phyloP scores from a whole-genome alignment of 2,888 invertebrate genomes.

The Latrodectus hesperus region DNA sequence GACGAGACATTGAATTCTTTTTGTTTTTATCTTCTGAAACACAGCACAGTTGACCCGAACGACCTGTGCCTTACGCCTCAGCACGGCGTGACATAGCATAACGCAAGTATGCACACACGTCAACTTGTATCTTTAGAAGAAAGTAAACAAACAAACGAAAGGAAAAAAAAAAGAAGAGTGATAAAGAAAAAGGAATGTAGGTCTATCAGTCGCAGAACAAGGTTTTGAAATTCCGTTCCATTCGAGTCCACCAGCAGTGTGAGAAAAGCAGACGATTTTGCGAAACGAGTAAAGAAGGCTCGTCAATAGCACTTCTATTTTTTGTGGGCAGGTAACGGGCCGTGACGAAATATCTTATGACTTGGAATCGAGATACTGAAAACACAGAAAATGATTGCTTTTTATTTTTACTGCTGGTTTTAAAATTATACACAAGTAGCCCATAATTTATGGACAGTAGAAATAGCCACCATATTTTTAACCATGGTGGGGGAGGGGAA shows the following conservation, averaged over 20 bases:
- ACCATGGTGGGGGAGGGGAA: too few relatives aligned
- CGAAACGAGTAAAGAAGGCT: slow-evolving; percentile 14
- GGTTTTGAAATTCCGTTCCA: slow-evolving; percentile 37
- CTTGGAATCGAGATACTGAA: slow-evolving; percentile 11
- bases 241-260: slow-evolving; percentile 27
- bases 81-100: too few relatives aligned
- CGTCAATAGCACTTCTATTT: slow-evolving; percentile 26
- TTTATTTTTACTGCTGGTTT: background rate
- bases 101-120: too few relatives aligned
- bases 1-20: too few relatives aligned
- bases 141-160: too few relatives aligned
- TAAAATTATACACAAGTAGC: too few relatives aligned
- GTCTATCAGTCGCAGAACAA: slow-evolving; percentile 47
- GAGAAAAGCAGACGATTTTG: slow-evolving; percentile 34
- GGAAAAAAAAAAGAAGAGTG: background rate
- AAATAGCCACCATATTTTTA: too few relatives aligned
- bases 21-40: too few relatives aligned
- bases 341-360: slow-evolving; percentile 25
- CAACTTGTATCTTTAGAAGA: too few relatives aligned
- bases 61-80: too few relatives aligned
- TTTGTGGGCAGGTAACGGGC: slow-evolving; percentile 25
- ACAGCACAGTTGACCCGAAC: too few relatives aligned
- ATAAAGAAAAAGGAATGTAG: slow-evolving; percentile 31
- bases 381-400: background rate
- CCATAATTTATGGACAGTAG: too few relatives aligned